These are phyloP conservation scores for Archocentrus centrarchus DNA, from an alignment of 2,113 vertebrate genomes.

Conservation along the genomic window DNA sequence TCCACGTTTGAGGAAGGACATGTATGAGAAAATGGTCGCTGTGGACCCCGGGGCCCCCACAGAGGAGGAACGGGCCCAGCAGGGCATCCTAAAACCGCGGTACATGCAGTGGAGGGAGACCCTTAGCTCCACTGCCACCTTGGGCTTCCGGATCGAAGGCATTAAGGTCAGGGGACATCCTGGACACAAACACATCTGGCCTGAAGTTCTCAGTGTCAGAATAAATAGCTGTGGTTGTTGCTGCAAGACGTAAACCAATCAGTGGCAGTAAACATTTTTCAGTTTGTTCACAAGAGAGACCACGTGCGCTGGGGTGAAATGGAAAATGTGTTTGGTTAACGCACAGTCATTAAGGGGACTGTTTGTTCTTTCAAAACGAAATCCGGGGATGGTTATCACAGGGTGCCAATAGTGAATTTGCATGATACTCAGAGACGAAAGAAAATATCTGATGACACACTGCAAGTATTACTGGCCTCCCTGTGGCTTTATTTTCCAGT, in stretches of 20 bases:
- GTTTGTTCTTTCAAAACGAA: conserved; percentile 36
- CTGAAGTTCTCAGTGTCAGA: neutral
- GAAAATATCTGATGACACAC: conserved; percentile 2
- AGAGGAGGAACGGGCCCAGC: conserved; percentile 83
- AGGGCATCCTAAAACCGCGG: conserved; percentile 87
- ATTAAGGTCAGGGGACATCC: conserved; percentile 84
- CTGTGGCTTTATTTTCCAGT: conserved; percentile 12
- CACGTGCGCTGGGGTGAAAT: neutral
- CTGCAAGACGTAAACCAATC: conserved; percentile 3
- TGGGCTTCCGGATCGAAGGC: conserved; percentile 92
- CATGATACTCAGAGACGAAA: neutral
- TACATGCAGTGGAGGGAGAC: conserved; percentile 96
- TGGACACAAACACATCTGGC: neutral
- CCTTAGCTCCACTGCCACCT: conserved; percentile 87
- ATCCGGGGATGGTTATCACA: conserved; percentile 15
- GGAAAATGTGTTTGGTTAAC: neutral
- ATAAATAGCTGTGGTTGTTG: conserved; percentile 14
- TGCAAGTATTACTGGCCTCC: neutral
- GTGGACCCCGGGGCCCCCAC: conserved; percentile 89
- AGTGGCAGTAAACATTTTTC: conserved; percentile 43
- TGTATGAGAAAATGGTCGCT: conserved; percentile 93
- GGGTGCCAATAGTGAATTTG: conserved; percentile 25
- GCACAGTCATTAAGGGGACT: neutral
- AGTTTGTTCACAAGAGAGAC: neutral
- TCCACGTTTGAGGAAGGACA: conserved; percentile 87